phyloP scores from a whole-genome alignment of 2,113 vertebrate species.

The Planiliza haematocheilus region DNA sequence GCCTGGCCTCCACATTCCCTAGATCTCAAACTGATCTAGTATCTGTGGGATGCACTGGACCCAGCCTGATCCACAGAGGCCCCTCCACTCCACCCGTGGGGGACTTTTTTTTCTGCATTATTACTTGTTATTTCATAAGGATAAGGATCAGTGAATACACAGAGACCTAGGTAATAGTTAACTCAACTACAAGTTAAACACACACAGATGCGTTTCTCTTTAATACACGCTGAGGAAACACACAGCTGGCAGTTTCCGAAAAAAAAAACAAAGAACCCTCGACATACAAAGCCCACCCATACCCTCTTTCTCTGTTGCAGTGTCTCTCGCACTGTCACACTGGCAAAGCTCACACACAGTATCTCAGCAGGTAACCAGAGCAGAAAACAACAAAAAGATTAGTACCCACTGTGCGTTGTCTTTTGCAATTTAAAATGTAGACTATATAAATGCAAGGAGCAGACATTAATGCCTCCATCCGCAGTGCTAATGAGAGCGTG shows the following conservation, averaged over 20 bases:
- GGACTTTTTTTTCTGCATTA: too few species aligned
- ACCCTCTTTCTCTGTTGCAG: constrained; percentile 18
- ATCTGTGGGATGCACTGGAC: too few species aligned
- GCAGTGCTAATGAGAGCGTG: constrained; percentile 50
- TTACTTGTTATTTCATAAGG: too few species aligned
- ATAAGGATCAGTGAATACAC: too few species aligned
- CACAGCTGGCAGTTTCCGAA: constrained; percentile 31
- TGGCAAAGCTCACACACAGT: constrained; percentile 27
- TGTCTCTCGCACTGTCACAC: constrained; percentile 32
- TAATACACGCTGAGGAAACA: constrained; percentile 7
- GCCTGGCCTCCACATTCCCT: too few species aligned
- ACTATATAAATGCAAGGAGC: constrained; percentile 60
- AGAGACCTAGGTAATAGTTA: background rate
- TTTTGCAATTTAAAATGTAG: constrained; percentile 54
- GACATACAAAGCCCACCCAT: constrained; percentile 1
- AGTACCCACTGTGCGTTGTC: constrained; percentile 64
- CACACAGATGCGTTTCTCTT: constrained; percentile 15
- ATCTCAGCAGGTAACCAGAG: constrained; percentile 59
- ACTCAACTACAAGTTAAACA: constrained; percentile 16
- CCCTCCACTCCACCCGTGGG: too few species aligned
- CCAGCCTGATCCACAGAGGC: too few species aligned
- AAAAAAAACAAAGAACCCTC: constrained; percentile 38
- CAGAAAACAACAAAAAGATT: constrained; percentile 58
- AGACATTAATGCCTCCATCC: constrained; percentile 52
- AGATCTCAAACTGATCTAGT: too few species aligned